Evolutionary conservation across 2,113 vertebrate genomes (phyloP).

Genomic region (Coryphaenoides rupestris): DNA sequence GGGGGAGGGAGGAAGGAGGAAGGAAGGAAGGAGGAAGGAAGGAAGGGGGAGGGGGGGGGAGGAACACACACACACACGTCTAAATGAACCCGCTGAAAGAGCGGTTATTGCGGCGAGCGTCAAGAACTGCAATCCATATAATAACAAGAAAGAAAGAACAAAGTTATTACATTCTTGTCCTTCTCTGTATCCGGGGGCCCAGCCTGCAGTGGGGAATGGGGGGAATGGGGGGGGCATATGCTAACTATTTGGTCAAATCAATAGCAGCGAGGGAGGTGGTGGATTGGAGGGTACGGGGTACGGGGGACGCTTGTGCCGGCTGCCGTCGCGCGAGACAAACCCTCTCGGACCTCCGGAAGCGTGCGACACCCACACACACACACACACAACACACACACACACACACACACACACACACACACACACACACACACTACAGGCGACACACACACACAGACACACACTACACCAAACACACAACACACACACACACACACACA

Average conservation of each 20-base stretch:
- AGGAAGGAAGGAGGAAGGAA: conserved; percentile 6
- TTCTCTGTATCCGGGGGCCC: conserved; percentile 24
- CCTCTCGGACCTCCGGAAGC: no score
- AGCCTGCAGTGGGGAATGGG: no score
- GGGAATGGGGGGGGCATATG: no score
- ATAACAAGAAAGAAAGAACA: conserved; percentile 37
- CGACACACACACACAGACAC: conserved; percentile 67
- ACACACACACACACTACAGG: conserved; percentile 19
- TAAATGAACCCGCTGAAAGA: conserved; percentile 55
- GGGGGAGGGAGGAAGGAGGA: conserved; percentile 16
- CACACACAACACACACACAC: no score
- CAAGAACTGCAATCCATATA: conserved; percentile 53
- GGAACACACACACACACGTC: conserved; percentile 33
- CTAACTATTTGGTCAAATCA: conserved; percentile 51
- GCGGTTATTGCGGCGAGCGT: conserved; percentile 44
- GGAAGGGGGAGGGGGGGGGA: conserved; percentile 12
- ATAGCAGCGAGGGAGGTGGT: conserved; percentile 50
- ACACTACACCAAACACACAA: no score
- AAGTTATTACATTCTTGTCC: conserved; percentile 37
- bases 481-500: conserved; percentile 48
- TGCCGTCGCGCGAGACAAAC: no score
- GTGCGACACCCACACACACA: no score
- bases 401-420: no score
- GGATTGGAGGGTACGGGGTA: conserved; percentile 57
- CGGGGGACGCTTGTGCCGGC: conserved; percentile 23